Evolutionary conservation across 1,140 invertebrate species (phyloP).

Genomic region (Eueides isabella): DNA sequence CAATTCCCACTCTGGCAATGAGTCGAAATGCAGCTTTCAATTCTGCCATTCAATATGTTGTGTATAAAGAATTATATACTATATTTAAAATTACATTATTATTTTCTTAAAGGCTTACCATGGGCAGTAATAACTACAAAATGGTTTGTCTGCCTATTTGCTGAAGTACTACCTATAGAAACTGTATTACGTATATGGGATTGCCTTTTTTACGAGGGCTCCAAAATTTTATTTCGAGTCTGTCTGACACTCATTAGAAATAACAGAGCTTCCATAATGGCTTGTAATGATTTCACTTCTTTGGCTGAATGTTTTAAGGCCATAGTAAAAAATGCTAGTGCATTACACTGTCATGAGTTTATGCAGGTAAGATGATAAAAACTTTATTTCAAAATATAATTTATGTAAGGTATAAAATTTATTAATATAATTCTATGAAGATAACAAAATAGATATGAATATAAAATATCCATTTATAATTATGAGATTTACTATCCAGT

Average conservation of each 20-base stretch:
- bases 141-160: conserved; percentile 97
- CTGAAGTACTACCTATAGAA: conserved; percentile 95
- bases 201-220: conserved; percentile 96
- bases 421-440: no score
- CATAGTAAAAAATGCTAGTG: conserved; percentile 87
- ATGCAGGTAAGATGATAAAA: conserved; percentile 85
- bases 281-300: conserved; percentile 88
- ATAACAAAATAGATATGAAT: background rate
- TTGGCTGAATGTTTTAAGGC: conserved; percentile 90
- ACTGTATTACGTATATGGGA: conserved; percentile 97
- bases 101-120: conserved; percentile 84
- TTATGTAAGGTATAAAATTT: background rate
- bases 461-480: background rate
- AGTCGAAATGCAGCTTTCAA: no score
- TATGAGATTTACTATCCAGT: background rate
- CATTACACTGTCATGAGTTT: conserved; percentile 91
- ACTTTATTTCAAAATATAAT: background rate
- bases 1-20: no score
- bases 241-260: conserved; percentile 91
- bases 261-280: conserved; percentile 87
- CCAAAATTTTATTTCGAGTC: conserved; percentile 93
- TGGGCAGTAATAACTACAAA: conserved; percentile 95
- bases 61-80: no score
- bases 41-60: no score
- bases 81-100: no score